phyloP scores from a whole-genome alignment of 2,113 vertebrate species.

The Neotoma lepida region DNA sequence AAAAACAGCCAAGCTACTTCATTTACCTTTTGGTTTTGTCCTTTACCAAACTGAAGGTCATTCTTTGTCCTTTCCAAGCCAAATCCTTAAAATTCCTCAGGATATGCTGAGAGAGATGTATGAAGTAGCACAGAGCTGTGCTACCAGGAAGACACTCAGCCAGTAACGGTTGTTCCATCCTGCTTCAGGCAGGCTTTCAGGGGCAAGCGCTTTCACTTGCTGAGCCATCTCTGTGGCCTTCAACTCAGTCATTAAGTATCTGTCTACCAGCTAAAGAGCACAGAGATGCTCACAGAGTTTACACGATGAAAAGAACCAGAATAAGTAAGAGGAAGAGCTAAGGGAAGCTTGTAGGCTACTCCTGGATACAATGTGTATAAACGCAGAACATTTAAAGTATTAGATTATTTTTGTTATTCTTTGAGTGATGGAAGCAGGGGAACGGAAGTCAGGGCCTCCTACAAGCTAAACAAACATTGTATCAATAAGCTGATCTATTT shows the following conservation, averaged over 20 bases:
- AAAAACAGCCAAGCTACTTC: background rate
- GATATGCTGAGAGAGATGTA: background rate
- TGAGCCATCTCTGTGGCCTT: background rate
- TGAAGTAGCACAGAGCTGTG: background rate
- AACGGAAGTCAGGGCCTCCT: background rate
- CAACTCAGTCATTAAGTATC: background rate
- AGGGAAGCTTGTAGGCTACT: conserved; percentile 1
- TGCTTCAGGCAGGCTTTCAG: too few species aligned
- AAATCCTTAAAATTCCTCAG: background rate
- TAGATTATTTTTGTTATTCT: background rate
- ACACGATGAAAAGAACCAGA: background rate
- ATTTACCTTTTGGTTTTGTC: background rate
- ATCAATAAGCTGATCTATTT: background rate
- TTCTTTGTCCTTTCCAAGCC: background rate
- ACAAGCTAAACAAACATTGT: background rate
- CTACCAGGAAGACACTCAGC: background rate
- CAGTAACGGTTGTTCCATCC: background rate
- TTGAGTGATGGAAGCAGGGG: background rate
- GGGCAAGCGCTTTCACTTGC: too few species aligned
- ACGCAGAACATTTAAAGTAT: background rate
- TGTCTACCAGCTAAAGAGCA: background rate
- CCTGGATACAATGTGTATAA: conserved; percentile 23
- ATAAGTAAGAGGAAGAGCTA: conserved; percentile 11
- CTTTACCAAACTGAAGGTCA: background rate
- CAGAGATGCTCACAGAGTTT: background rate